Evolutionary conservation across 2,113 vertebrate species (phyloP), one percentile per base, ranked within the genome.

Genomic region (Pseudois nayaur): DNA sequence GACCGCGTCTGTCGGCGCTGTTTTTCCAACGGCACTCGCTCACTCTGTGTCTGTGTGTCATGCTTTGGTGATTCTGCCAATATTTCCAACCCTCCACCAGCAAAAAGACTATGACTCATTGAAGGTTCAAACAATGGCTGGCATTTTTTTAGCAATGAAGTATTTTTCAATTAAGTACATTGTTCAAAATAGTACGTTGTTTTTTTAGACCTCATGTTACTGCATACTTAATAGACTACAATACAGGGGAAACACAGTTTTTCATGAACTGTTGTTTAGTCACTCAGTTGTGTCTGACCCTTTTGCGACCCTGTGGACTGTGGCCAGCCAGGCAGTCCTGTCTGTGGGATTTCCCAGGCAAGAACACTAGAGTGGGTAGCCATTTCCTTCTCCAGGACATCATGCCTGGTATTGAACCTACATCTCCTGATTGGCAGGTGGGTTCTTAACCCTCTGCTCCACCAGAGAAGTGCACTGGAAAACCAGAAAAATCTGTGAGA

Each of bases 1-100:
- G 1, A 55, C 21, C n/a, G 15, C 14, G 52, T 36, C 52, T 10
- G n/a, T 25, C 0, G 6, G 52, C 8, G 8, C 21, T 8, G 36
- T 55, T 36, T 83, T 36, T 40, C 52, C 52, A 55, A 16, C 7
- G 4, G 52, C 81, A 83, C 23, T 83, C 13, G 3, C 52, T 83
- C 12, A 10, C 7, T 40, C 7, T 5, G 21, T 23, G 13, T 16
- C 33, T 83, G 12, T 55, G 6, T 36, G 81, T 83, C 81, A 55
- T n/a, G 15, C 21, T 55, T 83, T 15, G 81, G 52, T 55, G 23
- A 55, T 55, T 40, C 48, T 55, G n/a, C 52, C 33, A 83, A 36
- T 15, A 83, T 83, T 83, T 40, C 81, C n/a, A 55, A 55, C 7
- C 2, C n/a, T 83, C 21, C 52, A 83, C 52, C 52, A 55, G 81